Evolutionary conservation across 1,140 invertebrate species (phyloP).

Genomic region (Luehdorfia chinensis): DNA sequence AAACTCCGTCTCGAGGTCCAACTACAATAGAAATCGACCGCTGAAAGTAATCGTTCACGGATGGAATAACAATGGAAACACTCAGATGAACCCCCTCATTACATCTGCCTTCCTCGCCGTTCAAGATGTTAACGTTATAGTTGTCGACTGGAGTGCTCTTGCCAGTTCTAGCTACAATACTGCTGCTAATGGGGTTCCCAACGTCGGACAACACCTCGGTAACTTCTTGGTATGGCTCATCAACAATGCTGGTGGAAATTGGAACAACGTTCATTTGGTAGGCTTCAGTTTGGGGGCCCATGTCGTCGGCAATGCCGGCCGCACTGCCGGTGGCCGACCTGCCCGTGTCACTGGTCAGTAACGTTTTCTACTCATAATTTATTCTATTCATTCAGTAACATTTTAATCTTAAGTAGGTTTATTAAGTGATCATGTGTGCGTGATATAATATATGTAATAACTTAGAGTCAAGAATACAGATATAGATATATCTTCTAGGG

Average conservation of each 20-base stretch:
- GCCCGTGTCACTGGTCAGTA: conserved; percentile 38
- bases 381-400: too few relatives aligned
- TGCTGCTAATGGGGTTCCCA: conserved; percentile 70
- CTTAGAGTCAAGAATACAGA: too few relatives aligned
- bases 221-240: conserved; percentile 46
- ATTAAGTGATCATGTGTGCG: too few relatives aligned
- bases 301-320: conserved; percentile 85
- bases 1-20: conserved; percentile 39
- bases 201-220: conserved; percentile 47
- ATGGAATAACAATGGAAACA: conserved; percentile 50
- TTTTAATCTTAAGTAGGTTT: too few relatives aligned
- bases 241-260: conserved; percentile 34
- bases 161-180: conserved; percentile 52
- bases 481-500: too few relatives aligned
- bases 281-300: conserved; percentile 92
- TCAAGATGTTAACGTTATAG: conserved; percentile 77
- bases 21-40: conserved; percentile 30
- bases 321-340: conserved; percentile 42
- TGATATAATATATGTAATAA: too few relatives aligned
- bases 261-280: conserved; percentile 82
- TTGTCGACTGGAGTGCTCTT: conserved; percentile 54
- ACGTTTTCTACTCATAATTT: too few relatives aligned
- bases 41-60: conserved; percentile 51
- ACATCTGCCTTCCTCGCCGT: conserved; percentile 60
- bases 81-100: conserved; percentile 34